A percentile compares a stretch with the other conserved stretches of the same genome.
Conservation (phyloP, 1,140 invertebrate genomes). For the Lucilia cuprina region DNA sequence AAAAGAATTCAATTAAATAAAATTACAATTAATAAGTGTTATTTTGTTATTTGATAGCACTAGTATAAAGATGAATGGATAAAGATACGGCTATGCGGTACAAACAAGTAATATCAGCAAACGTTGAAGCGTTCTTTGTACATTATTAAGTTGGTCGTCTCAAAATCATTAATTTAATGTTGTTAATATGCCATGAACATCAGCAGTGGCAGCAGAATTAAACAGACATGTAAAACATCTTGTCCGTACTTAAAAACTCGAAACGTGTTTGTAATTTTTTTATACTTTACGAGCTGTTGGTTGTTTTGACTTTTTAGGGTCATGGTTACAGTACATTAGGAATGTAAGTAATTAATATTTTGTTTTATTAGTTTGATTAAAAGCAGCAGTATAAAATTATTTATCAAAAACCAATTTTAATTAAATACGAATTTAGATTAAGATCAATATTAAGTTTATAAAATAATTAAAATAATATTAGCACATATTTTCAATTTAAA, state of each 20-base stretch:
- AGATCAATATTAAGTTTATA: no score
- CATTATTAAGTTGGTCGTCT: background rate
- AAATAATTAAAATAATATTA: no score
- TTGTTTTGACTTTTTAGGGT: no score
- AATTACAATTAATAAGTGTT: slow-evolving; percentile 15
- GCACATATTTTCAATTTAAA: no score
- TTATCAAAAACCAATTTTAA: no score
- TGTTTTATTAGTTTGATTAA: background rate
- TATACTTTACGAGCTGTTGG: background rate
- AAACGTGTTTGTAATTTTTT: slow-evolving; percentile 15
- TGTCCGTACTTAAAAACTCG: background rate
- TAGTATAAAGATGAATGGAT: no score
- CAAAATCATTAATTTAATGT: background rate
- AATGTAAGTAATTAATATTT: background rate
- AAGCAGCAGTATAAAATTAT: background rate
- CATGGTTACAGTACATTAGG: background rate
- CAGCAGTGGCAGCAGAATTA: background rate
- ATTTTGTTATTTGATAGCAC: background rate
- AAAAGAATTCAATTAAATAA: slow-evolving; percentile 5
- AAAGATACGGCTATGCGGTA: background rate
- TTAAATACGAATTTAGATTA: no score
- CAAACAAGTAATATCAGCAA: background rate
- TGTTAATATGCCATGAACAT: slow-evolving; percentile 9
- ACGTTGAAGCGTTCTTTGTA: background rate
- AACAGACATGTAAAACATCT: background rate